These are phyloP conservation scores for Numenius arquata DNA, from an alignment of 2,113 vertebrate species.

Conservation along the genomic window DNA sequence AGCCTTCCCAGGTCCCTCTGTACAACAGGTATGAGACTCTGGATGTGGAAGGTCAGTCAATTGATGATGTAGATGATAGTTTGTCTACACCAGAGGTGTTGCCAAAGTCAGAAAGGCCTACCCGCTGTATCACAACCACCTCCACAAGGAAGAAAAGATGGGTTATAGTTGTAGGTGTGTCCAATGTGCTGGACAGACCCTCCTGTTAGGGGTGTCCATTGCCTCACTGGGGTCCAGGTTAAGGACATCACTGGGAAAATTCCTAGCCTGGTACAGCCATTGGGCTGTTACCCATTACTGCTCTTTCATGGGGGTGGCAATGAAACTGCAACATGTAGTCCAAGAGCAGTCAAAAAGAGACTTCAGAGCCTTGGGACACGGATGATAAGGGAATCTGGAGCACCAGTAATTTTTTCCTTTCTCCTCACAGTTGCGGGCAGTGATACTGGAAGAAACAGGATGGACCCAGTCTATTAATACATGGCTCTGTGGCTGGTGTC, in stretches of 20 bases:
- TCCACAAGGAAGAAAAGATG: not conserved
- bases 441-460: not conserved
- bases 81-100: not conserved
- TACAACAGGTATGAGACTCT: not conserved
- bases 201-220: not conserved
- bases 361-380: not conserved
- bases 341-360: not conserved
- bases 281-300: not conserved
- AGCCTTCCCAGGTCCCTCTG: not conserved
- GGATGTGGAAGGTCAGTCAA: not conserved
- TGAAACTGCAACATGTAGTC: not conserved
- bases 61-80: not conserved
- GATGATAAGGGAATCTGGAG: not conserved
- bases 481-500: not conserved
- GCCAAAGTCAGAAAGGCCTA: not conserved
- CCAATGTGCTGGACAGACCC: not conserved
- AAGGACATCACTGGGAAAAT: not conserved
- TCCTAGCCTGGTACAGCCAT: not conserved
- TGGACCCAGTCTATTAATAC: too few species aligned
- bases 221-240: not conserved
- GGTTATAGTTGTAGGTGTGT: not conserved
- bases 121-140: not conserved
- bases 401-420: not conserved
- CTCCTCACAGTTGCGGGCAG: not conserved
- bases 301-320: not conserved